Base-by-base conservation (phyloP, 1,140 invertebrate species). In the Drosophila cardini region DNA sequence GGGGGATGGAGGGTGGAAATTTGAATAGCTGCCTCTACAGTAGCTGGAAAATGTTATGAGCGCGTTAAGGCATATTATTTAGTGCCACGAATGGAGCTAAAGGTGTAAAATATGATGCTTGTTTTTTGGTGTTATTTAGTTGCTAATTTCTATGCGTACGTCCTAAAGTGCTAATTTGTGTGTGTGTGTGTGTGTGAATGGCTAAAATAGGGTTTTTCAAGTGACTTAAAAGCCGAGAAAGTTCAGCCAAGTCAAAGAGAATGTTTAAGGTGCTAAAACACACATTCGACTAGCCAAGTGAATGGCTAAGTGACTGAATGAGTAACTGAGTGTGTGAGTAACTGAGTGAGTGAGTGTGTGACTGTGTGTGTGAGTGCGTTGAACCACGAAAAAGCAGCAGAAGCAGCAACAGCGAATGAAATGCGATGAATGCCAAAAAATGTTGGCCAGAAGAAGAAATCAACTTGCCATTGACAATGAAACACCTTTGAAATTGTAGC, bases 61-160 rank as follows among this genome's bases (percentile, higher is more conserved):
- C 72, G 72, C 72, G 67, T 70, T 70, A 63, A 70, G 67, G 52
- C 72, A 45, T 61, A 70, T 63, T 74, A 74, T 74, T 70, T 70
- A 74, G 58, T 74, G 65, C 40, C 71, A 46, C 64, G 26, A 73
- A 72, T 67, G 65, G 46, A 58, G 30, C 38, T 36, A 8, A 11
- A 10, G 13, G 45, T 5, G 15, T 11, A 7, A 5, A 7, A 18
- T 2, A n/a, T 9, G 34, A n/a, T 15, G 26, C 9, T 8, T 13
- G 26, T 13, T 68, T 58, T 72, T 58, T 61, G 42, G 40, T 36
- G 42, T 57, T 62, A 55, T 55, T 63, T 57, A 70, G 67, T 52
- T 50, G 71, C 71, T 73, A 73, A 73, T 73, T 73, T 73, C 56
- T 32, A 68, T 68, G 71, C 71, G 71, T 68, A 46, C 15, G 40